Evolutionary conservation across 2,113 vertebrate species (phyloP), one percentile per base, ranked within the genome.

Genomic region (Meriones unguiculatus): DNA sequence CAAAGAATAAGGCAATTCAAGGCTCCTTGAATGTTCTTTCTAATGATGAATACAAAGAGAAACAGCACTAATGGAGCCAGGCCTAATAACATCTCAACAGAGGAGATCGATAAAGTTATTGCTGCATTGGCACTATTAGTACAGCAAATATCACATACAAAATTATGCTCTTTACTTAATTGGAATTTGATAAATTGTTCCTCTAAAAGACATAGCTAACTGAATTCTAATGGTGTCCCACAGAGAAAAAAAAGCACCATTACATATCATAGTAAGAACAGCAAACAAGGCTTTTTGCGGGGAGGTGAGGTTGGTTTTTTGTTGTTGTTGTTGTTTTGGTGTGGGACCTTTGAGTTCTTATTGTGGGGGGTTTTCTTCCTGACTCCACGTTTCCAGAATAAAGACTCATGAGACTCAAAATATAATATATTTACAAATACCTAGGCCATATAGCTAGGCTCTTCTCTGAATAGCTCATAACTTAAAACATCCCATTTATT

Each of bases 31-130:
- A 87, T 80, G 24, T 50, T 93, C 77, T 87, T 67, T 93, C 80
- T 94, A 94, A 97, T 76, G 87, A 94, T 91, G 69, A 80, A 87
- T 69, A 89, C 75, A 92, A 86, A 95, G 18, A 84, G 84, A 95
- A 94, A 94, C 10, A 84, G 78, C 50, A 59, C 11, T 69, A 76
- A 93, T 78, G 76, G 67, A 50, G n/a, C 14, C 81, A 89, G 57
- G 70, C 65, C 59, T 80, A 86, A 81, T 28, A 76, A 50, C 87
- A 75, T 46, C 92, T 80, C 89, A 87, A 64, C 65, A 89, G 24
- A 3, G 25, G 72, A 92, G 52, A 96, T 70, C 73, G 64, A 89
- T 82, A 52, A 89, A 35, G 62, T 75, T 52, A 90, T 35, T 69
- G 46, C 54, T 93, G 57, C 64, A 88, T 2, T 75, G 84, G 75